Base-by-base conservation (phyloP, 2,797 vertebrate genomes). In the Eurystomus glaucurus region DNA sequence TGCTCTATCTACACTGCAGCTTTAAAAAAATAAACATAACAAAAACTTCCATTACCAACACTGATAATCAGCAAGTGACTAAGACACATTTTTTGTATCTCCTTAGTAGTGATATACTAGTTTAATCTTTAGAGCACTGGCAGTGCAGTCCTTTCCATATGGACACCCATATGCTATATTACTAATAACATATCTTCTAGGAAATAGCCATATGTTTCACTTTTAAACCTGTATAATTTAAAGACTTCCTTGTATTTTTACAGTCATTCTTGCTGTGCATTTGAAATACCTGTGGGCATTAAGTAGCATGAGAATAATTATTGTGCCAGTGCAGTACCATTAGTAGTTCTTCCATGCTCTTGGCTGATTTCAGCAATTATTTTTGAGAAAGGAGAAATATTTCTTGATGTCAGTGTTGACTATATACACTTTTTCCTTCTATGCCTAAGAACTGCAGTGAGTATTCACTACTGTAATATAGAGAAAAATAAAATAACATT, bases 101-200 rank as follows among this genome's bases (percentile, higher is more conserved):
- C 82, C 92, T 98, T 97, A 97, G 92, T 77, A 79, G 84, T 97
- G 96, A 98, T 97, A 74, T 88, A 97, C 97, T 97, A 96, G 96
- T 96, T 94, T 97, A 90, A 96, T 96, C 91, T 97, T 88, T 82
- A 95, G 66, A 97, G 93, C 75, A 88, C 82, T 95, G 84, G 86
- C 85, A 97, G 78, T 65, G 72, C 91, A 94, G 96, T 94, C 93
- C 92, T 94, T 93, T 91, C 96, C 97, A 97, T 97, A 98, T 96
- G 97, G 96, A 86, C 91, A 66, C 14, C 82, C 96, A 96, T 97
- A 97, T 97, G 96, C 80, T 97, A 62, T 78, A 90, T 86, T 95
- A 93, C 69, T 84, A 95, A 90, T 80, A 98, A 97, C 94, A 80
- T 69, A 94, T 90, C 87, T 91, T 97, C 74, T 78, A 88, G 70